Evolutionary conservation across 1,140 invertebrate genomes (phyloP).

Genomic region (Anastrepha obliqua): DNA sequence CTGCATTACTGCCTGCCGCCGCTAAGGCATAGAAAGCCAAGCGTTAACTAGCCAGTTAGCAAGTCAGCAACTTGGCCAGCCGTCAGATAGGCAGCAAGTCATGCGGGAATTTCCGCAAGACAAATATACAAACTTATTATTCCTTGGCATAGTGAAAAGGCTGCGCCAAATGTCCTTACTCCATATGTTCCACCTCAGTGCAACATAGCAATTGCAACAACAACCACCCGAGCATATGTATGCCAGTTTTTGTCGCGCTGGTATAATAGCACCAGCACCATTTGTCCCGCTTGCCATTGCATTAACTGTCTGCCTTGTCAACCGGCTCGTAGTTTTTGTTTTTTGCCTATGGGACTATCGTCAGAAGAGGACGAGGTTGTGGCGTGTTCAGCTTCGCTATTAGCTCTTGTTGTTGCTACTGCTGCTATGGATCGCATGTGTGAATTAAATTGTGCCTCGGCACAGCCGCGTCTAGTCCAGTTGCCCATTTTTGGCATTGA

Average conservation of each 20-base stretch:
- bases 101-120: constrained; percentile 12
- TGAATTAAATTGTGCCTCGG: constrained; percentile 33
- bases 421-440: neutral
- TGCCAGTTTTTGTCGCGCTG: constrained; percentile 6
- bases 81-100: neutral
- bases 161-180: constrained; percentile 47
- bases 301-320: constrained; percentile 1
- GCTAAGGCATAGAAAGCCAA: neutral
- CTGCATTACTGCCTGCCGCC: neutral
- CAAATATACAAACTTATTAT: constrained; percentile 28
- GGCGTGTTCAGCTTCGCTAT: neutral
- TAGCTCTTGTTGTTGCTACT: neutral
- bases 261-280: neutral
- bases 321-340: neutral
- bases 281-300: constrained; percentile 27
- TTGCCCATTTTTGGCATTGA: constrained; percentile 51
- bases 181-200: constrained; percentile 30
- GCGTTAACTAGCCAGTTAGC: constrained; percentile 31
- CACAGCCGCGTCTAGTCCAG: constrained; percentile 26
- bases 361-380: neutral
- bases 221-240: neutral
- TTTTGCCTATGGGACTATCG: neutral
- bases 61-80: neutral
- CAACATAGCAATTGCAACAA: neutral
- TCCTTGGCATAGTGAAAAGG: neutral